Base-by-base conservation (phyloP, 2,113 vertebrate genomes). In the Raphicerus campestris region DNA sequence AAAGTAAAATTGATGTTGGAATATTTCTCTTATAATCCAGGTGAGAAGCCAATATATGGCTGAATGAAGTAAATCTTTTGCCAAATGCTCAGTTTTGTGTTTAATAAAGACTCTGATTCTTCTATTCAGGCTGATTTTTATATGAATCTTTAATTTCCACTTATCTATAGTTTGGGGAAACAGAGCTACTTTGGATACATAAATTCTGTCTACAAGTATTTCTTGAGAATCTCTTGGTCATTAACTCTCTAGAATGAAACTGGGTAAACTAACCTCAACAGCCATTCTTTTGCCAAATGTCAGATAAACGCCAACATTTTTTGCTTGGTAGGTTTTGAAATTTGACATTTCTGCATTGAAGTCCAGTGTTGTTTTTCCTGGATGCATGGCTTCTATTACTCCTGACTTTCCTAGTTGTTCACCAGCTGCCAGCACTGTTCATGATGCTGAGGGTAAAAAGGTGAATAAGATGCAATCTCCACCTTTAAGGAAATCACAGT, bases 171-270 rank as follows among this genome's bases (percentile, higher is more conserved):
- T 66, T 97, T 93, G 3, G 24, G 66, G 26, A 84, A 91, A 89
- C 26, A 94, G n/a, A 88, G 55, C 15, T 77, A 83, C 61, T 32
- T 86, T 94, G 53, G 30, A 61, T 58, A 47, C 16, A 10, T 49
- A 10, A 35, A 70, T 89, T 87, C 70, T 87, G n/a, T 56, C 30
- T 60, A 47, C 6, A 78, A 51, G 4, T 75, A 56, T 89, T 53
- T 89, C 66, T 84, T 87, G 61, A 84, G 53, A 92, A 75, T 61
- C 10, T 42, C 28, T 63, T 93, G 32, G 16, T 91, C 28, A 24
- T 75, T 28, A 96, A 49, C 8, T 60, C 20, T 58, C 63, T 63
- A 66, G 47, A 93, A 91, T 83, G 32, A 93, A 91, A 93, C 42
- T 87, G 81, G n/a, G 24, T 47, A 45, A 89, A 53, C n/a, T 53